Evolutionary conservation across 2,113 vertebrate genomes (phyloP).

Genomic region (Callopanchax toddi): DNA sequence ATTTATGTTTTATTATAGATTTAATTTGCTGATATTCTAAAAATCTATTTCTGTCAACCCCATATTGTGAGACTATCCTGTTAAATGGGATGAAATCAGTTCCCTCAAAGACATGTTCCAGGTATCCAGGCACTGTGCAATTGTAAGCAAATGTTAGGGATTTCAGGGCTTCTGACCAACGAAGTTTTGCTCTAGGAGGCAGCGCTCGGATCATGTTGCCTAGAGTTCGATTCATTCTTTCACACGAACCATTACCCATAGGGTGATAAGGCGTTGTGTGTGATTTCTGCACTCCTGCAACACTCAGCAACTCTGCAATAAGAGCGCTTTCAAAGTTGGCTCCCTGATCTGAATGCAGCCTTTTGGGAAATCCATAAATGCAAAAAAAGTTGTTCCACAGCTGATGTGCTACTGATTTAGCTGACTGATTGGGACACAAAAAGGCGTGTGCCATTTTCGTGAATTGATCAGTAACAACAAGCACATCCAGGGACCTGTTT

Average conservation of each 20-base stretch:
- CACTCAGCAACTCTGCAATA: no score
- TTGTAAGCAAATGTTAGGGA: slow-evolving; percentile 6
- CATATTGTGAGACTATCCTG: no score
- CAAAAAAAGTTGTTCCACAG: slow-evolving; percentile 12
- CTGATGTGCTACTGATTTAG: slow-evolving; percentile 2
- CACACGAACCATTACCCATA: not conserved
- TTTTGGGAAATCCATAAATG: not conserved
- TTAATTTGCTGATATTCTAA: no score
- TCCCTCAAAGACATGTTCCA: no score
- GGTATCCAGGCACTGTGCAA: slow-evolving; percentile 5
- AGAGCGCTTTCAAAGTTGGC: no score
- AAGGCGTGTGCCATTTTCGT: slow-evolving; percentile 3
- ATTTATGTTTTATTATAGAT: no score
- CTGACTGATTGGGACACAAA: slow-evolving; percentile 7
- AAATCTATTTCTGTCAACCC: no score
- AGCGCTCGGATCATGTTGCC: not conserved
- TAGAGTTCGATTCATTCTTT: slow-evolving; percentile 1
- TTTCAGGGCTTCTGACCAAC: not conserved
- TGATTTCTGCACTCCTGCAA: slow-evolving; percentile 3
- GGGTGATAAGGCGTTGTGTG: slow-evolving; percentile 2
- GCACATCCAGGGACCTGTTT: not conserved
- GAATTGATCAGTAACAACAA: not conserved
- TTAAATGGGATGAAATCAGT: no score
- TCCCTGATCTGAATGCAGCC: slow-evolving; percentile 6
- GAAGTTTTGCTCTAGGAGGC: slow-evolving; percentile 4